Percentiles rank a stretch among this genome's conserved stretches.
These are phyloP conservation scores for Cydia splendana DNA, from an alignment of 1,140 invertebrate genomes.

Conservation along the genomic window DNA sequence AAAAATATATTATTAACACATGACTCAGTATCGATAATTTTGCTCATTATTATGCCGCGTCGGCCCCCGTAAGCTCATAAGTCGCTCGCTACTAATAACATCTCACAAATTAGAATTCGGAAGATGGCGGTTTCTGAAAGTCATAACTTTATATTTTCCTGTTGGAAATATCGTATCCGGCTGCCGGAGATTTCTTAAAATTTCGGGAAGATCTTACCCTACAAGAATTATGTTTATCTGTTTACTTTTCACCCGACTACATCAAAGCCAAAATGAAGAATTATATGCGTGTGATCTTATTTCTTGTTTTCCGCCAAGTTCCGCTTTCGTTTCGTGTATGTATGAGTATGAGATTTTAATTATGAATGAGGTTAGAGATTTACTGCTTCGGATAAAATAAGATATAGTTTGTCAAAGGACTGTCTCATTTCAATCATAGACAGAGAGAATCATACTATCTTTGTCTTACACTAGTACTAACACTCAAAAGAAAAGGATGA, in stretches of 20 bases:
- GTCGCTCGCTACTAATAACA: background rate
- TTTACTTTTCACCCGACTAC: background rate
- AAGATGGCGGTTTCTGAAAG: background rate
- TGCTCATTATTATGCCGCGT: background rate
- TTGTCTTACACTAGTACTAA: too few relatives aligned
- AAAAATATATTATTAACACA: background rate
- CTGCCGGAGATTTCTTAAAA: background rate
- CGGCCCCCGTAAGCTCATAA: background rate
- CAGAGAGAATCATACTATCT: too few relatives aligned
- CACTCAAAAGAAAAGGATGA: too few relatives aligned
- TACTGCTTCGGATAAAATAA: too few relatives aligned
- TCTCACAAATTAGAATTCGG: background rate
- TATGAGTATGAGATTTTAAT: too few relatives aligned
- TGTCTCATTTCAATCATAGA: too few relatives aligned
- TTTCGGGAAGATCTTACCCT: background rate
- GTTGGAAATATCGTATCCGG: background rate
- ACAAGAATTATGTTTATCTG: background rate
- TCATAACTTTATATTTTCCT: constrained; percentile 3
- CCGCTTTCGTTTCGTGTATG: too few relatives aligned
- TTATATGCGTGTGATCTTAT: too few relatives aligned
- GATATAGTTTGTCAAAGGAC: too few relatives aligned
- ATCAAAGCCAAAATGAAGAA: background rate
- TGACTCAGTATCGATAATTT: background rate
- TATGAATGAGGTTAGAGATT: too few relatives aligned
- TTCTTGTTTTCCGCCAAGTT: too few relatives aligned